Evolutionary conservation across 1,140 invertebrate species (phyloP).

Genomic region (Proales similis): DNA sequence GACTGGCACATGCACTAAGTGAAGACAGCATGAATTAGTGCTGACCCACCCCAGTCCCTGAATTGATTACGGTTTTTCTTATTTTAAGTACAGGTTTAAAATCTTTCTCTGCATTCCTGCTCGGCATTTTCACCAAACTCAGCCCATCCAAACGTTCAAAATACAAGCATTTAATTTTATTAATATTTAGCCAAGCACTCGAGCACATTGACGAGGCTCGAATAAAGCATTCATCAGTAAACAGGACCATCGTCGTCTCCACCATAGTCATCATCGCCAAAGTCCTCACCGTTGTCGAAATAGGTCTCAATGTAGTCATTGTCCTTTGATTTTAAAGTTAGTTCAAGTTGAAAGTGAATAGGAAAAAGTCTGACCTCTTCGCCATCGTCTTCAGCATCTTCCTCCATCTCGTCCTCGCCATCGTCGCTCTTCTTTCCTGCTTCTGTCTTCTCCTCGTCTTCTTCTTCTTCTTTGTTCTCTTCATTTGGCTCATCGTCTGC

Average conservation of each 20-base stretch:
- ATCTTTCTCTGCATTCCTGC: too few species aligned
- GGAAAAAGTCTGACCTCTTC: not conserved
- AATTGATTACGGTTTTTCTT: too few species aligned
- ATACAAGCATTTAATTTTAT: not conserved
- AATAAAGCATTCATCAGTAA: not conserved
- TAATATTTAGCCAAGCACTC: not conserved
- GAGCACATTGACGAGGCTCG: not conserved
- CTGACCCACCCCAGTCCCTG: too few species aligned
- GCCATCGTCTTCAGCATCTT: conserved; percentile 6
- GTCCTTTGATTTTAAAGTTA: too few species aligned
- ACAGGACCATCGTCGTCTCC: conserved; percentile 11
- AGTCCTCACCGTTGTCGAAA: conserved; percentile 35
- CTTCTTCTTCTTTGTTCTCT: not conserved
- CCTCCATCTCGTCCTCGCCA: not conserved
- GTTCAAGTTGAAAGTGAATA: not conserved
- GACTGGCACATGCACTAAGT: too few species aligned
- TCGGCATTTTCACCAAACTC: too few species aligned
- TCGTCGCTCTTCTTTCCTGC: not conserved
- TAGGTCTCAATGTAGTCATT: conserved; percentile 36
- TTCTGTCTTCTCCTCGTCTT: not conserved
- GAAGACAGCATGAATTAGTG: too few species aligned
- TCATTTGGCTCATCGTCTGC: conserved; percentile 1
- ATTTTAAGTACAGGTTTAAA: too few species aligned
- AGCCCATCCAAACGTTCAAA: too few species aligned
- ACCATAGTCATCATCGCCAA: conserved; percentile 31